A percentile compares a stretch with the other conserved stretches of the same genome.
Evolutionary conservation across 2,888 invertebrate species (phyloP).

Genomic region (Stenolophus ochropezus): DNA sequence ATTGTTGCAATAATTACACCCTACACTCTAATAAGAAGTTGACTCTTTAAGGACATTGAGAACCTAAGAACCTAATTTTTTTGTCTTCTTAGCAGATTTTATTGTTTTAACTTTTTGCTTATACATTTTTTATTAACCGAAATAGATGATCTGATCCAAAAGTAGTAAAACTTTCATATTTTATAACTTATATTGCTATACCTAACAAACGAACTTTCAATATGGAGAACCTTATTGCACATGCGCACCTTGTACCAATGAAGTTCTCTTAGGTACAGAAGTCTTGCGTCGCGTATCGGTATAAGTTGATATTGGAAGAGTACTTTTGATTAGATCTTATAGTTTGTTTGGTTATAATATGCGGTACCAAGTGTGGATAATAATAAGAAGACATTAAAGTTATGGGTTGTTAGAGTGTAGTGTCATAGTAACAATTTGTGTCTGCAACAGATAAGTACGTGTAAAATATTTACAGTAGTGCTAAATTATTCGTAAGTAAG

Average conservation of each 20-base stretch:
- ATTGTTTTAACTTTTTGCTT: background rate
- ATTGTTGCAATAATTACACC: background rate
- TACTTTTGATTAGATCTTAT: too few species aligned
- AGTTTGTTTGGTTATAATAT: background rate
- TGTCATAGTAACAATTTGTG: background rate
- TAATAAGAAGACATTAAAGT: background rate
- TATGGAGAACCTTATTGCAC: too few species aligned
- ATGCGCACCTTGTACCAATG: too few species aligned
- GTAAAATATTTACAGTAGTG: constrained; percentile 57
- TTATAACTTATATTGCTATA: too few species aligned
- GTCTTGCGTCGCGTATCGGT: too few species aligned
- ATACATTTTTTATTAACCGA: background rate
- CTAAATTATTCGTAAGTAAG: constrained; percentile 52
- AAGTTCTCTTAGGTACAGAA: too few species aligned
- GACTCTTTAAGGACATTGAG: too few species aligned
- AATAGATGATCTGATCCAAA: too few species aligned
- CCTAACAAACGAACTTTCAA: too few species aligned
- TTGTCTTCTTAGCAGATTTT: background rate
- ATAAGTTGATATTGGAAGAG: too few species aligned
- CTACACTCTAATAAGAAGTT: background rate
- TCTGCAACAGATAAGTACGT: background rate
- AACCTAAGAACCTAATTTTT: background rate
- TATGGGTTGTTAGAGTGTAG: background rate
- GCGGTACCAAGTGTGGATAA: background rate
- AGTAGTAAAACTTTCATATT: background rate